Evolutionary conservation across 35 echinoderm and acorn worm genomes (phyloP), one percentile per base, ranked within the genome.

Genomic region (Apostichopus californicus): DNA sequence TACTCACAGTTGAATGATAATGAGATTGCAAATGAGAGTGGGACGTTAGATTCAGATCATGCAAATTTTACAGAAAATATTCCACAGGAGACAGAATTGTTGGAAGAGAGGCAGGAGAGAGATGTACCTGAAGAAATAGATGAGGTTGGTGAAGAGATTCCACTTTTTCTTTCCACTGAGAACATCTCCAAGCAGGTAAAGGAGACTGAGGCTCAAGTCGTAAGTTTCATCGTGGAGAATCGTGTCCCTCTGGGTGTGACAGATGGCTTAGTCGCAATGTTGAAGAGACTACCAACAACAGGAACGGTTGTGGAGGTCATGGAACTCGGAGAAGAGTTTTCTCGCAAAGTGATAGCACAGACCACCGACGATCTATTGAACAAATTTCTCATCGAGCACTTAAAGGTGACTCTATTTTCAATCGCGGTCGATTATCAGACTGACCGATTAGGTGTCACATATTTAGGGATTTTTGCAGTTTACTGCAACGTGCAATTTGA

Each of bases 211-310:
- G 63, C 86, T 89, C 13, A 68, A 52, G 22, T 89, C 1, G 21
- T 52, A 52, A 89, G 61, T 46, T 89, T 89, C 57, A 68, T 89
- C 18, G 86, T 89, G 14, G 86, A 89, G 63, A 89, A 89, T 55
- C 58, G 52, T 25, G 63, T 89, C 0, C 86, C 86, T 4, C 46
- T 89, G 8, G 61, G 34, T 4, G 14, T 72, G 18, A 89, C 86
- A 72, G 86, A 89, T 11, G 34, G 26, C 9, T 28, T 89, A 15
- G 86, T 89, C 3, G 20, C 21, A 18, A 23, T 89, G 60, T n/a
- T 89, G 23, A 89, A 89, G 61, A 25, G 46, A 11, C 86, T 89
- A 20, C 86, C 86, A 55, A 26, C 86, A 5, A 11, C 63, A 11
- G 86, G 28, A 11, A n/a, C 9, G 6, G 86, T 52, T 9, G 8